Evolutionary conservation across 1,140 invertebrate species (phyloP), one percentile per base, ranked within the genome.

Genomic region (Phthorimaea operculella): DNA sequence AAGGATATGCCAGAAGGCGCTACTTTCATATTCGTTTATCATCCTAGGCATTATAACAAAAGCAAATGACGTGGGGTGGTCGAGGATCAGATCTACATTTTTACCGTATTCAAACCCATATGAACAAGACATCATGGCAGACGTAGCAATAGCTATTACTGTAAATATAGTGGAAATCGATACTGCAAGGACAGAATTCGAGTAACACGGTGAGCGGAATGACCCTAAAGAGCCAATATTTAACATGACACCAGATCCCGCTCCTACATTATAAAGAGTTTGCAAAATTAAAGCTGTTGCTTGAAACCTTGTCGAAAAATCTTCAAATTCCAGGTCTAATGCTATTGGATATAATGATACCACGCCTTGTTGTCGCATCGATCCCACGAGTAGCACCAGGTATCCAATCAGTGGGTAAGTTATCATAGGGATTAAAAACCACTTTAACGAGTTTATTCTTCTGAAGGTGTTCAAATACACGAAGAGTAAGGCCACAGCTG

Each of bases 341-440:
- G 70, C 69, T 14, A 66, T 66, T 33, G 71, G 59, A 56, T 68
- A 82, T 16, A 68, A 68, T 0, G 57, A 48, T 0, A 81, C 64
- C 10, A 82, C 28, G 4, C 81, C 79, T 64, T 76, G 77, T 56
- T 84, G 81, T 11, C 70, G 34, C 74, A 84, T 70, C 0, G 81
- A 79, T 14, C 78, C 79, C 42, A 72, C 58, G 48, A 84, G 49
- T 1, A 82, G 17, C n/a, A 74, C 6, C n/a, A 64, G n/a, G 15
- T 72, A 69, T 8, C 62, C 59, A 9, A 63, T 6, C 1, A 74
- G 58, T 7, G 77, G 74, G 57, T 69, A 75, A 21, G 67, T 14
- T 0, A 58, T 55, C 6, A 75, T 63, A 4, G 64, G 34, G 4
- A 36, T 39, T 12, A 72, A 17, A 10, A 70, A 51, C 61, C 63